Evolutionary conservation across 2,888 invertebrate genomes (phyloP), one percentile per base, ranked within the genome.

Genomic region (Rotaria magnacalcarata): DNA sequence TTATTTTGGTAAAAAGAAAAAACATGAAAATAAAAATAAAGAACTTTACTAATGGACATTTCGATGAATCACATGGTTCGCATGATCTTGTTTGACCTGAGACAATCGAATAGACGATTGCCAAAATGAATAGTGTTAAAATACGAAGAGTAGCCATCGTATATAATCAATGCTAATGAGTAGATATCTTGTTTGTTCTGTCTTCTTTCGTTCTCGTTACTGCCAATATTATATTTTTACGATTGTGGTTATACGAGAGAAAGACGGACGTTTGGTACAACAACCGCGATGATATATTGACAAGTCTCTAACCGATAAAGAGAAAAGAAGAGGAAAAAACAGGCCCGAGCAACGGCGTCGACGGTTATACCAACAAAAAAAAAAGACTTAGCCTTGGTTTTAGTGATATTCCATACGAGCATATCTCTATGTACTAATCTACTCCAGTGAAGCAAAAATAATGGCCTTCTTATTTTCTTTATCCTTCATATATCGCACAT

Each of bases 151-250:
- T 67, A 34, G 67, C 67, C 67, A 67, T 67, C 67, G 19, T 67
- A 0, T 67, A 7, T 19, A 34, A 67, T 19, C 34, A 19, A 19
- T 67, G 19, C 34, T 16, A 67, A 67, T 21, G 54, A 54, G 34
- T 67, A 67, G 34, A 67, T 67, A 67, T 67, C 34, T 67, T 67
- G 67, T 41, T 67, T 67, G 67, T 34, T 67, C 67, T 67, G 34
- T 67, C 34, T 54, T 67, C 67, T 34, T 41, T 67, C 34, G 34
- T 67, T 67, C 67, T 67, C 19, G 67, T 41, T 67, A 34, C 67
- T 67, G 34, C 16, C 34, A 19, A 67, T 67, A 67, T 67, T 34
- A 34, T 34, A 14, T 67, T 34, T 67, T 34, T 67, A 34, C 34
- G 67, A 19, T 34, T 67, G 67, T 24, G 67, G 67, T 67, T 67